Conservation (phyloP, 2,797 vertebrate species). For the Chaetodon trifasciatus region DNA sequence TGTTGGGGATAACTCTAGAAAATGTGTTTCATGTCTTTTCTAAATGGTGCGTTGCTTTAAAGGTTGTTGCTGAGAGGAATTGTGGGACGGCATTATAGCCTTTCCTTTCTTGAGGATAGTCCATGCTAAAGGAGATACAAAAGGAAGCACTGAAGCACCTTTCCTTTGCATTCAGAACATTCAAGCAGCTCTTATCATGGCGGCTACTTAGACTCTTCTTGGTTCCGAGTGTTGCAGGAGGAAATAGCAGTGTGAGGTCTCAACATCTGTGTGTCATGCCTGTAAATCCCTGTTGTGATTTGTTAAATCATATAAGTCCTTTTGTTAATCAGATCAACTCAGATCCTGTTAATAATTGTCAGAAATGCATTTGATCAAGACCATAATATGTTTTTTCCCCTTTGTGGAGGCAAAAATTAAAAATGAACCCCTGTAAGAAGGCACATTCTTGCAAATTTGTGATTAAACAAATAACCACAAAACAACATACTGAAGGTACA, state of each 20-base stretch:
- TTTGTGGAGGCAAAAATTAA: not conserved
- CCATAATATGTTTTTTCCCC: not conserved
- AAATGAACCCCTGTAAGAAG: not conserved
- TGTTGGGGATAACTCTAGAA: not conserved
- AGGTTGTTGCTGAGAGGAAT: too few species aligned
- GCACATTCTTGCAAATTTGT: not conserved
- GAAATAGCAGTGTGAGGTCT: not conserved
- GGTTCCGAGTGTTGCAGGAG: not conserved
- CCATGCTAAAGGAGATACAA: too few species aligned
- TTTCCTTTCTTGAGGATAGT: too few species aligned
- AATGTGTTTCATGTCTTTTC: not conserved
- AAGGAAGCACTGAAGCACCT: too few species aligned
- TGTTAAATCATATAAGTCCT: not conserved
- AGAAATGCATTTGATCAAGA: not conserved
- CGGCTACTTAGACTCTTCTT: too few species aligned
- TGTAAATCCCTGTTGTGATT: not conserved
- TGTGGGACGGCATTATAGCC: too few species aligned
- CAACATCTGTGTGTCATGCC: not conserved
- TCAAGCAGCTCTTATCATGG: too few species aligned
- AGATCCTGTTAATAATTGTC: not conserved
- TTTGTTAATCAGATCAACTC: too few species aligned
- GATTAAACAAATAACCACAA: not conserved
- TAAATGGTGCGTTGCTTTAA: too few species aligned
- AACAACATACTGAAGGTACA: not conserved
- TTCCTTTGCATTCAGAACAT: too few species aligned